Evolutionary conservation across 2,888 invertebrate species (phyloP).

Genomic region (Heliconius ethilla): DNA sequence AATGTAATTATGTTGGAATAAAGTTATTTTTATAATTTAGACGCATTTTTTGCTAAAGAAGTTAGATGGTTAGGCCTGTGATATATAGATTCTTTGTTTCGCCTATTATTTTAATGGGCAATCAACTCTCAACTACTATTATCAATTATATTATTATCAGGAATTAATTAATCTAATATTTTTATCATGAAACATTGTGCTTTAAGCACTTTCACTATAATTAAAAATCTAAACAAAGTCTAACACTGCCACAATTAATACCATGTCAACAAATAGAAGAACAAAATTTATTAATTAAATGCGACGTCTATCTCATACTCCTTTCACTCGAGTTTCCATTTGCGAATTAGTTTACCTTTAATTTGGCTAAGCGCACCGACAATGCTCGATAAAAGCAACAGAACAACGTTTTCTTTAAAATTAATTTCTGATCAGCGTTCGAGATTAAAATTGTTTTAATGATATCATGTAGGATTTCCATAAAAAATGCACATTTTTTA

Average conservation of each 20-base stretch:
- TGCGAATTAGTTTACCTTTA: conserved; percentile 77
- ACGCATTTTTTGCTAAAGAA: not conserved
- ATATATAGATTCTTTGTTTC: too few species aligned
- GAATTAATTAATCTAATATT: too few species aligned
- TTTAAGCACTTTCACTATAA: not conserved
- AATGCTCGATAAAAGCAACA: conserved; percentile 56
- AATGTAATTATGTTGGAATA: not conserved
- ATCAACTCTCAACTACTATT: not conserved
- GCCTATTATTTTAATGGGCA: not conserved
- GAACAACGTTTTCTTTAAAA: conserved; percentile 49
- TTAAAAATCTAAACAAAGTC: not conserved
- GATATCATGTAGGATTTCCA: not conserved
- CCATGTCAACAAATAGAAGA: conserved; percentile 42
- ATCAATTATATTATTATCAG: not conserved
- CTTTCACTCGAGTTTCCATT: conserved; percentile 58
- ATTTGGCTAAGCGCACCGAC: conserved; percentile 67
- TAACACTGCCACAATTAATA: conserved; percentile 26
- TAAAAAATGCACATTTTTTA: too few species aligned
- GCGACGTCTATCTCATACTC: conserved; percentile 44
- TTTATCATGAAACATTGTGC: too few species aligned
- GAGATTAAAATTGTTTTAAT: conserved; percentile 47
- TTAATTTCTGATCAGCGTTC: conserved; percentile 61
- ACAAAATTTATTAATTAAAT: conserved; percentile 52
- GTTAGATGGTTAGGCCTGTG: too few species aligned
- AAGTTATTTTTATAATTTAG: not conserved